Evolutionary conservation across 2,797 vertebrate species (phyloP), one percentile per base, ranked within the genome.

Genomic region (Crocidura indochinensis): DNA sequence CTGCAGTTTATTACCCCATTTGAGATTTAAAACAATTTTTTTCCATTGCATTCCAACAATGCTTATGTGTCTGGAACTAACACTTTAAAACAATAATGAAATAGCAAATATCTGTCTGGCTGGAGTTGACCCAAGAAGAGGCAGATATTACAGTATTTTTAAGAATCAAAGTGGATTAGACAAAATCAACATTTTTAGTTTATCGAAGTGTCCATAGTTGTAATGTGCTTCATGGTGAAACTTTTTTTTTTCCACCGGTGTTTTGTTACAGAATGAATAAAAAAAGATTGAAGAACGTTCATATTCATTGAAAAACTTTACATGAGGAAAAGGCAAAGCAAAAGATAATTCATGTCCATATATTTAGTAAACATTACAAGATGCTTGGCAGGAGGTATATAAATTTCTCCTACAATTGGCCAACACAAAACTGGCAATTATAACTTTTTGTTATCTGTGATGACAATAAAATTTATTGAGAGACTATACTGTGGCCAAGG

Each of bases 1-100:
- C 97, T 98, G 95, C 97, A 98, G 98, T 99, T 99, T 99, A 99
- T 99, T 98, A 98, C 98, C 97, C 97, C 98, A 98, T 98, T 98
- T 97, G 98, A 98, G 98, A 98, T 98, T 98, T 98, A 98, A 98
- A 98, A 98, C 98, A 98, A 98, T 97, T 96, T 94, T 95, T 91
- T 96, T 95, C 94, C 69, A 87, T 94, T 97, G 95, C 97, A 98
- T 98, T 98, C 98, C 98, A 97, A 97, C 97, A 98, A 97, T 96
- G 92, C 96, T 98, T 97, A 97, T 98, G 97, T 97, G 97, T 98
- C 97, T 98, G 97, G 97, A 93, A 95, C 97, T 97, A 97, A 98
- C 97, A 97, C 97, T 97, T 97, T 97, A 97, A 97, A 98, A 97
- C 97, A 98, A 98, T 98, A 97, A 97, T 89, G 64, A 95, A 97